Evolutionary conservation across 2,888 invertebrate genomes (phyloP), one percentile per base, ranked within the genome.

Genomic region (Petrolisthes cinctipes): DNA sequence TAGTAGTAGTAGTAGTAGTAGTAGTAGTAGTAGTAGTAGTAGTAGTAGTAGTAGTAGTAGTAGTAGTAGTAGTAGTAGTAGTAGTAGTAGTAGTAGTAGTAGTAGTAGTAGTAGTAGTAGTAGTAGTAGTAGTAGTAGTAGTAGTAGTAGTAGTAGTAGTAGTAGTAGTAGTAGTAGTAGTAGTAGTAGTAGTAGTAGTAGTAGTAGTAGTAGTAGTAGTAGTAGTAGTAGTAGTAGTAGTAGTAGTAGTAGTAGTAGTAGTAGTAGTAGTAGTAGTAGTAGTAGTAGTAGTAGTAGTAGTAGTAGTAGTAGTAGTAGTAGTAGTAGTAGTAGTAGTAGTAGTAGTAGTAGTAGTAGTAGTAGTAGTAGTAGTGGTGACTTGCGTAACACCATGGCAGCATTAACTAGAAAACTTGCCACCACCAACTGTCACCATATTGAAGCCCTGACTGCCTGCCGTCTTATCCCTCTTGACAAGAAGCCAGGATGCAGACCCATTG

Each of bases 51-150:
- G 20, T 75, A 75, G 75, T 75, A 75, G 75, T 75, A 75, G 75
- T 75, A 75, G 75, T 75, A 75, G 75, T 75, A 75, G 75, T 75
- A 75, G 75, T 75, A 75, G 75, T 75, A 75, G 75, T 75, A 75
- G 75, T 75, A 75, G 75, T 75, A 75, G 75, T 75, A 23, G 75
- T 23, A 75, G 75, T 75, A 75, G 75, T 75, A 75, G 75, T 75
- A 75, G 75, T 75, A 75, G 75, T 75, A 75, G 75, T 75, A 23
- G 75, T 75, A 20, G 75, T 75, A 75, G 75, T 75, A 75, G 75
- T 75, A 75, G 75, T 75, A 75, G 75, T 75, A 75, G 75, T 75
- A 75, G 75, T 75, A 75, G 75, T 75, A 75, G 75, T 20, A 75
- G 75, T 20, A 75, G 75, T 75, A 75, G 75, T 75, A 75, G 79